Conservation (phyloP, 2,113 vertebrate species). For the Neotragus moschatus region DNA sequence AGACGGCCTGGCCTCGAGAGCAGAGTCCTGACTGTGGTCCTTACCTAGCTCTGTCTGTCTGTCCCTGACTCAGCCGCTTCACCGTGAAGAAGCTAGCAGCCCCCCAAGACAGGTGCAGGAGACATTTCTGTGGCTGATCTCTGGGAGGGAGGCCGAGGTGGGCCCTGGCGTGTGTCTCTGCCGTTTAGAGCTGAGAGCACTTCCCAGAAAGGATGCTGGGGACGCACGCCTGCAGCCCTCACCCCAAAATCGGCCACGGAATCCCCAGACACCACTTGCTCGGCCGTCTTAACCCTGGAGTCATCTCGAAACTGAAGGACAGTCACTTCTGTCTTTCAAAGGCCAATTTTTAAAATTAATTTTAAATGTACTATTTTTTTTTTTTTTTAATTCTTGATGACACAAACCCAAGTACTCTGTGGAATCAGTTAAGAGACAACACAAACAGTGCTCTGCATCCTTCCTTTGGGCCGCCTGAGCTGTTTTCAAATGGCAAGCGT, state of each 20-base stretch:
- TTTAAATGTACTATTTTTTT: not conserved
- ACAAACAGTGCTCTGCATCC: fast-evolving
- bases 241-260: fast-evolving
- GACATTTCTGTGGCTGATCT: not conserved
- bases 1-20: fast-evolving
- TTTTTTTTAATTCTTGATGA: not conserved
- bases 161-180: fast-evolving
- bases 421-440: not conserved
- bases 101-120: fast-evolving
- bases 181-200: fast-evolving
- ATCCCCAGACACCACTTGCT: fast-evolving
- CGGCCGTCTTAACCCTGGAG: fast-evolving
- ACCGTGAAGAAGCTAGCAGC: fast-evolving
- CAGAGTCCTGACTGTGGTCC: not conserved
- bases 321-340: not conserved
- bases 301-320: not conserved
- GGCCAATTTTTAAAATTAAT: not conserved
- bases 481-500: not conserved
- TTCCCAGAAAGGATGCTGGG: not conserved
- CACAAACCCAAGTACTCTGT: not conserved
- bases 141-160: too few species aligned
- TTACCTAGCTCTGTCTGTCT: not conserved
- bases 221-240: not conserved
- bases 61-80: fast-evolving
- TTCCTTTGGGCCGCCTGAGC: not conserved